These are phyloP conservation scores for Loriculus beryllinus DNA, from an alignment of 2,797 vertebrate species.

Conservation along the genomic window DNA sequence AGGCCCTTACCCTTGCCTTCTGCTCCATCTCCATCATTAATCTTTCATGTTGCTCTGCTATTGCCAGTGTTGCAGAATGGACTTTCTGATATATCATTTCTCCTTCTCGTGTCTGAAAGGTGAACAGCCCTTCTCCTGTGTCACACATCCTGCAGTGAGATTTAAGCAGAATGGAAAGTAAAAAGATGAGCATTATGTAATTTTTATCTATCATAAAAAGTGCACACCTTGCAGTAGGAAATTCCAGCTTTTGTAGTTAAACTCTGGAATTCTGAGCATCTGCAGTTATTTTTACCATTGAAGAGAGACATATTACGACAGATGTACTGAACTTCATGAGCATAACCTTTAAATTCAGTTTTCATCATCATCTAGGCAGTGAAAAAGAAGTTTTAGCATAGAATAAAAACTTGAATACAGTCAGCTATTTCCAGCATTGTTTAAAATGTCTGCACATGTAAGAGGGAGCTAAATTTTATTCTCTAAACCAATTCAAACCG, in stretches of 20 bases:
- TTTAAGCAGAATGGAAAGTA: background rate
- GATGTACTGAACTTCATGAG: background rate
- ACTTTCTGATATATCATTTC: constrained; percentile 99
- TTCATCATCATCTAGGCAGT: background rate
- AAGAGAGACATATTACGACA: background rate
- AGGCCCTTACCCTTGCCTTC: constrained; percentile 89
- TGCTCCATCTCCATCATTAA: constrained; percentile 98
- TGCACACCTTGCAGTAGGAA: background rate
- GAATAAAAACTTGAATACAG: background rate
- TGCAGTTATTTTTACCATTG: constrained; percentile 6
- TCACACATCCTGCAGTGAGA: constrained; percentile 92
- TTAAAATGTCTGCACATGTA: background rate
- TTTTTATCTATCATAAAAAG: background rate
- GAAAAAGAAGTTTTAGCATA: background rate
- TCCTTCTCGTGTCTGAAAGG: constrained; percentile 98
- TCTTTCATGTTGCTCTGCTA: constrained; percentile 97
- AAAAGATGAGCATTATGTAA: background rate
- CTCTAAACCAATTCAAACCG: background rate
- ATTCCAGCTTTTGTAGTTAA: background rate
- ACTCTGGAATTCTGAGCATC: background rate
- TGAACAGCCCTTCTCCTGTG: constrained; percentile 98
- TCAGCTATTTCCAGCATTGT: background rate
- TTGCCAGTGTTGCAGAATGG: constrained; percentile 96
- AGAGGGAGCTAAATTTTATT: background rate
- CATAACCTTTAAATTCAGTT: constrained; percentile 1